These are phyloP conservation scores for Microctenopoma lineatum DNA, from an alignment of 2,797 vertebrate genomes.

Conservation along the genomic window DNA sequence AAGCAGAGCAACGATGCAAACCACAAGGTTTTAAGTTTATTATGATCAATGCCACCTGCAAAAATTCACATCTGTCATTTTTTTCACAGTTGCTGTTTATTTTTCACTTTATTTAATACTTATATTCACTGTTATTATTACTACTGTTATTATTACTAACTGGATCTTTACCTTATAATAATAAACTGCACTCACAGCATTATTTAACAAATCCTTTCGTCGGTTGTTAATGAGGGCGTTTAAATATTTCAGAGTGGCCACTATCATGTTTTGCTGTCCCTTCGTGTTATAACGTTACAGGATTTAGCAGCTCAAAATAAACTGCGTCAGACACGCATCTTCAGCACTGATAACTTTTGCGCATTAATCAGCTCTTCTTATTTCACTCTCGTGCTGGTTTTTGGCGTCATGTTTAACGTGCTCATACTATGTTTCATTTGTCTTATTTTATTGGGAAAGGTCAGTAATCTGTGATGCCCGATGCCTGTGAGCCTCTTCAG, in stretches of 20 bases:
- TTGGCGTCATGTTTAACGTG: not conserved
- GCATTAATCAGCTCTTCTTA: not conserved
- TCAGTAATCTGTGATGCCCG: not conserved
- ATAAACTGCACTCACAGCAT: not conserved
- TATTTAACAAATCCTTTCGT: not conserved
- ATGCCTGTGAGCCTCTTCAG: not conserved
- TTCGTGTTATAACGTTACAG: slow-evolving; percentile 12
- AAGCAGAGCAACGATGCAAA: no score
- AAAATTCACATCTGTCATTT: no score
- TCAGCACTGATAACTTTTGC: not conserved
- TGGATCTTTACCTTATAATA: not conserved
- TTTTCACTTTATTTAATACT: no score
- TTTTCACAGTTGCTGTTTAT: no score
- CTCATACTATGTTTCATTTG: no score
- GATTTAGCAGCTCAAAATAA: slow-evolving; percentile 38
- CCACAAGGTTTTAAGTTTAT: no score
- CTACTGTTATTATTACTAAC: not conserved
- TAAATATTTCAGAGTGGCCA: slow-evolving; percentile 14
- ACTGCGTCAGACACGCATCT: slow-evolving; percentile 16
- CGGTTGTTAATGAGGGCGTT: not conserved
- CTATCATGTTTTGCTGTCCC: slow-evolving; percentile 22
- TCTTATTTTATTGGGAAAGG: not conserved
- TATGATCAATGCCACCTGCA: no score
- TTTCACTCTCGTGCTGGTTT: not conserved
- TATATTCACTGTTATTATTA: not conserved